Percentiles rank a stretch among this genome's conserved stretches.
These are phyloP conservation scores for Cepaea nemoralis DNA, from an alignment of 1,140 invertebrate genomes.

Conservation along the genomic window DNA sequence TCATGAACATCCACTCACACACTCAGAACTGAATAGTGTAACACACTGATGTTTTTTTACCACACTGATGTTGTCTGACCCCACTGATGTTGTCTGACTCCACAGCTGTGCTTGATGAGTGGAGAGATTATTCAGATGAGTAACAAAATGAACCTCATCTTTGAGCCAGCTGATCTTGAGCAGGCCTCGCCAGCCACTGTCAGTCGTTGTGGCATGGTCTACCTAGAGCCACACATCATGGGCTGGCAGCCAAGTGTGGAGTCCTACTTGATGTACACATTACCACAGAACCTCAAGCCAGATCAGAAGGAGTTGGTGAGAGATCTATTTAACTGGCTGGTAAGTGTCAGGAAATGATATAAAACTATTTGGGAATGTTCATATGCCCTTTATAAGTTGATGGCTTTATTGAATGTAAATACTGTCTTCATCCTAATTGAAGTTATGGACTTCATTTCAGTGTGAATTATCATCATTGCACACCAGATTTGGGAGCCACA, in stretches of 20 bases:
- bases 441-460: too few species aligned
- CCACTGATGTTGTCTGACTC: too few species aligned
- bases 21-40: too few species aligned
- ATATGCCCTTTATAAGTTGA: too few species aligned
- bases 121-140: conserved; percentile 74
- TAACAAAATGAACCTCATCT: conserved; percentile 71
- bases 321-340: conserved; percentile 62
- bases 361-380: too few species aligned
- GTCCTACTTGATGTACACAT: conserved; percentile 70
- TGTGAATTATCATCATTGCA: too few species aligned
- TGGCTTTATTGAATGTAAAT: too few species aligned
- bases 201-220: conserved; percentile 73
- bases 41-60: too few species aligned
- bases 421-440: too few species aligned
- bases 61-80: too few species aligned
- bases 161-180: conserved; percentile 73
- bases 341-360: conserved; percentile 19
- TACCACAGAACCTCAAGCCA: conserved; percentile 62
- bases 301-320: conserved; percentile 58
- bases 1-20: too few species aligned
- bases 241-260: conserved; percentile 72
- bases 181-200: conserved; percentile 76
- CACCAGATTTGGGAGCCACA: too few species aligned
- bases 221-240: conserved; percentile 72
- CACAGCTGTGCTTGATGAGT: conserved; percentile 73